Base-by-base conservation (phyloP, 1,140 invertebrate species). In the Drosophila sturtevanti region DNA sequence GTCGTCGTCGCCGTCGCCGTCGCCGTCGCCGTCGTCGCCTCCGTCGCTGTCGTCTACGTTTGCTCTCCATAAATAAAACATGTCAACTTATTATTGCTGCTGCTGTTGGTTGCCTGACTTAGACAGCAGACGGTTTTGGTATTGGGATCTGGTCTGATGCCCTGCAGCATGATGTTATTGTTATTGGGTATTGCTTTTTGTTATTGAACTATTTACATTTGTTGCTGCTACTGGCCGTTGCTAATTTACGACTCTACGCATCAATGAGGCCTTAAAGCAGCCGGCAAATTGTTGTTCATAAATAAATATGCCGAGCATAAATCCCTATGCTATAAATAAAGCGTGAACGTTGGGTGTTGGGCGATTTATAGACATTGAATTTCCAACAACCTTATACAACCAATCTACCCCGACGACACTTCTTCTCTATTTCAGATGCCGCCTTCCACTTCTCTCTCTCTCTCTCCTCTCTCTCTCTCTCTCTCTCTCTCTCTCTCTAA, bases 121-220 rank as follows among this genome's bases (percentile, higher is more conserved):
- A 76, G 70, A 82, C 74, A 76, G 68, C 38, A 34, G 73, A 72
- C 72, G 77, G 63, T 79, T 60, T 48, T 52, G 58, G 2, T 12
- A 27, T 18, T 41, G 27, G 27, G 2, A 4, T 31, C 27, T 64
- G 16, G 31, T 10, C 12, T 48, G 41, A 21, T 48, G 61, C 34
- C 72, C 63, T 68, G 68, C 65, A 78, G 77, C 70, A 67, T 54
- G 66, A 67, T 51, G 66, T 74, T 70, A 77, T 66, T 79, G 81
- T 79, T 79, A 73, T 76, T 75, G 67, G 58, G 63, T 52, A 72
- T 81, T 54, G 80, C 72, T 59, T 75, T 48, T 89, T 89, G 84
- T 89, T 89, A 89, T 89, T 89, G 84, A 89, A 89, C 84, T 89
- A 89, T 89, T 89, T 89, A 89, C 85, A 89, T 89, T 89, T 89